Evolutionary conservation across 2,888 invertebrate genomes (phyloP).

Genomic region (Lasioglossum calceatum): DNA sequence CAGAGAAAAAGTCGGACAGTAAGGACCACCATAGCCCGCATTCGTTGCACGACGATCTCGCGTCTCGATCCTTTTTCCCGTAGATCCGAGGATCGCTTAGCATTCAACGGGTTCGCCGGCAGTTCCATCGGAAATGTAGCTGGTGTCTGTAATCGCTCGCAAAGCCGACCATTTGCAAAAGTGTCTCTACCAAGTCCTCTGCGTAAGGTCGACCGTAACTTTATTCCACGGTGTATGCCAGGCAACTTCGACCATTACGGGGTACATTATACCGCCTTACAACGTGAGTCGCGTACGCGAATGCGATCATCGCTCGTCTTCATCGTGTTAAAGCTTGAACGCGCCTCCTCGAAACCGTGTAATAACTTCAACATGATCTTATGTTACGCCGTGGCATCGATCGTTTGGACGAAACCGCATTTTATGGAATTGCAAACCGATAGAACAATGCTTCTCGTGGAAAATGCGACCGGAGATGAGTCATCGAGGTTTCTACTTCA

Average conservation of each 20-base stretch:
- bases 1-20: neutral
- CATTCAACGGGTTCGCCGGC: constrained; percentile 19
- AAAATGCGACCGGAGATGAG: neutral
- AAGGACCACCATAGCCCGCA: neutral
- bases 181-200: constrained; percentile 24
- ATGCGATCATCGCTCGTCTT: constrained; percentile 24
- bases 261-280: constrained; percentile 57
- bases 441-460: neutral
- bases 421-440: neutral
- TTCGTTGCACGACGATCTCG: neutral
- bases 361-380: neutral
- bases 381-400: neutral
- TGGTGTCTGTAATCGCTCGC: constrained; percentile 36
- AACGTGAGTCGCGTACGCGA: constrained; percentile 61
- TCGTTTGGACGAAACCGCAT: neutral
- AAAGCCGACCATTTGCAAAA: constrained; percentile 59
- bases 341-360: neutral
- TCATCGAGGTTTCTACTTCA: neutral
- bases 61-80: neutral
- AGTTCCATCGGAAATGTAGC: constrained; percentile 35
- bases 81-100: constrained; percentile 10
- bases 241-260: constrained; percentile 57
- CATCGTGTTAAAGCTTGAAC: neutral
- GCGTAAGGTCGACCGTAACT: constrained; percentile 49
- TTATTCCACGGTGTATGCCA: constrained; percentile 50